A percentile compares a stretch with the other conserved stretches of the same genome.
phyloP scores from a whole-genome alignment of 1,140 invertebrate species.

The Cherax destructor region DNA sequence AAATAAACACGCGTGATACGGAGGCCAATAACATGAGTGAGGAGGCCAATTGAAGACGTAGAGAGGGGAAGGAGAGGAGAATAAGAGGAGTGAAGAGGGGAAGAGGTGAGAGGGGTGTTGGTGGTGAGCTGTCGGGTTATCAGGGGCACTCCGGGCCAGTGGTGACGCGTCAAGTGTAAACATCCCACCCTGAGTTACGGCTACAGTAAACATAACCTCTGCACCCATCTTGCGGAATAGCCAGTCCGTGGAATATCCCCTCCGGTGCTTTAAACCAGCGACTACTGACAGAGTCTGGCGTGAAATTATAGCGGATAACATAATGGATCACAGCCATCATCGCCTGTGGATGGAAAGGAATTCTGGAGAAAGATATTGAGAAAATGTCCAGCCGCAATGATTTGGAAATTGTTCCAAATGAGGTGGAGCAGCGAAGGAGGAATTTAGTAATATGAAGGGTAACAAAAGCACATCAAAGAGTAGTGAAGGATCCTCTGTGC shows the following conservation, averaged over 20 bases:
- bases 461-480: conserved; percentile 32
- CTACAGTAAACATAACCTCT: conserved; percentile 18
- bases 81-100: background rate
- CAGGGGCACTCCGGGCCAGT: background rate
- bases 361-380: background rate
- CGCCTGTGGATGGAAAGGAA: background rate
- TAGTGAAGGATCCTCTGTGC: conserved; percentile 3
- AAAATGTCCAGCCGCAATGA: background rate
- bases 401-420: background rate
- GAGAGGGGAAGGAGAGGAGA: background rate
- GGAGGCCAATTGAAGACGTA: background rate
- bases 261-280: background rate
- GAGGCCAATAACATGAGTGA: background rate
- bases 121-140: background rate
- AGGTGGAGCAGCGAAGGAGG: background rate
- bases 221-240: background rate
- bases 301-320: background rate
- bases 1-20: background rate
- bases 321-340: background rate
- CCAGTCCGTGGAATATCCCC: background rate
- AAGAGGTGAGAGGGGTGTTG: background rate
- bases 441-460: conserved; percentile 25
- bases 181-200: conserved; percentile 14
- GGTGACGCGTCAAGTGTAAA: conserved; percentile 31
- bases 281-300: too few species aligned